These are phyloP conservation scores for Salmo trutta DNA, from an alignment of 2,797 vertebrate genomes.

Conservation along the genomic window DNA sequence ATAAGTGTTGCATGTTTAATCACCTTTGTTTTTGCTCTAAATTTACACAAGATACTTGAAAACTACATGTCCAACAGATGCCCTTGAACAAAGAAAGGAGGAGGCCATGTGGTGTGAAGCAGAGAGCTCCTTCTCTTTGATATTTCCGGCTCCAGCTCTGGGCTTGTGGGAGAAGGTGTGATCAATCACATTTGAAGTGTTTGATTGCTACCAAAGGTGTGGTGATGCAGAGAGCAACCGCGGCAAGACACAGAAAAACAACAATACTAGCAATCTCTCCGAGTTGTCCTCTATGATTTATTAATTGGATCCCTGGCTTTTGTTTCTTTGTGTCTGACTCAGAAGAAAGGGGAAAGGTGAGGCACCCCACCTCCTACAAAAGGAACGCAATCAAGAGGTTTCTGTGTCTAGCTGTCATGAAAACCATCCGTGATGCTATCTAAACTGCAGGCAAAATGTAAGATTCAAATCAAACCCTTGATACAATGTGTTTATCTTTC, in stretches of 20 bases:
- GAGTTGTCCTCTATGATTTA: not conserved
- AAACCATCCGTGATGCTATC: too few species aligned
- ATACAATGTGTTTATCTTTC: too few species aligned
- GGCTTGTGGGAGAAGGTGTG: not conserved
- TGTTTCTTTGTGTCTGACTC: not conserved
- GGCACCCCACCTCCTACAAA: not conserved
- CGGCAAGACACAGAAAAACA: not conserved
- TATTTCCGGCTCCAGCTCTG: not conserved
- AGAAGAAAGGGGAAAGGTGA: not conserved
- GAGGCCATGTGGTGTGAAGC: not conserved
- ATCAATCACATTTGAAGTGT: slow-evolving; percentile 1
- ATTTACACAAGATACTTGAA: not conserved
- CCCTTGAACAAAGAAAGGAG: slow-evolving; percentile 5
- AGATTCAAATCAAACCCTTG: too few species aligned
- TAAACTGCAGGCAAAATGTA: too few species aligned
- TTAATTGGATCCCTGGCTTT: not conserved
- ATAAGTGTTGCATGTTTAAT: not conserved
- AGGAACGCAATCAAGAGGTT: too few species aligned
- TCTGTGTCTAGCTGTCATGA: too few species aligned
- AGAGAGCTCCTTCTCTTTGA: not conserved
- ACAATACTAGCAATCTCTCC: not conserved
- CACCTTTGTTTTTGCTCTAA: not conserved
- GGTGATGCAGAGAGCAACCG: not conserved
- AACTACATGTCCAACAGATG: not conserved
- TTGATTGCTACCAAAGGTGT: slow-evolving; percentile 9